These are phyloP conservation scores for Girardinus metallicus DNA, from an alignment of 2,797 vertebrate genomes.

Conservation along the genomic window DNA sequence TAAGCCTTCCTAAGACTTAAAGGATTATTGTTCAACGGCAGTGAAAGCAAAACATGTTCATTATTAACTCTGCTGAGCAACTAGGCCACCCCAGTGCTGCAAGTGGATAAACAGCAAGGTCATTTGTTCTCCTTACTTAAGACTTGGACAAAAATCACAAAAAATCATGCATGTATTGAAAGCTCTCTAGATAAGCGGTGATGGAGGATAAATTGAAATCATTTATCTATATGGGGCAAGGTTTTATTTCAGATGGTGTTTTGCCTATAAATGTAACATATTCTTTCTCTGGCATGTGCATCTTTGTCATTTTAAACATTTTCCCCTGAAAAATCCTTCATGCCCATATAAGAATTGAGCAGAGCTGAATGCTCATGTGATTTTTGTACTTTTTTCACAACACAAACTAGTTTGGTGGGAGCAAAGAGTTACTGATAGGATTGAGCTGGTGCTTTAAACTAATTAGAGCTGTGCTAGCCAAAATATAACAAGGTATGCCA, in stretches of 20 bases:
- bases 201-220: not conserved
- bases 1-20: slow-evolving; percentile 34
- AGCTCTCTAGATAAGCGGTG: not conserved
- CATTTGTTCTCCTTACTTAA: slow-evolving; percentile 31
- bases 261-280: too few species aligned
- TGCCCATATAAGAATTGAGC: slow-evolving; percentile 41
- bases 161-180: not conserved
- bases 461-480: slow-evolving; percentile 61
- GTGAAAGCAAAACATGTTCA: slow-evolving; percentile 22
- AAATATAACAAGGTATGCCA: slow-evolving; percentile 73
- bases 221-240: not conserved
- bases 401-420: slow-evolving; percentile 61
- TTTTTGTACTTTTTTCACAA: slow-evolving; percentile 68
- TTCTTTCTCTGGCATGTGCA: slow-evolving; percentile 68
- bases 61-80: slow-evolving; percentile 35
- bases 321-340: slow-evolving; percentile 74
- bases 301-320: slow-evolving; percentile 49
- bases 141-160: not conserved
- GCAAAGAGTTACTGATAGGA: slow-evolving; percentile 33
- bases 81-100: slow-evolving; percentile 35
- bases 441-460: slow-evolving; percentile 39
- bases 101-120: slow-evolving; percentile 22
- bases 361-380: slow-evolving; percentile 49
- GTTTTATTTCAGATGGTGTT: slow-evolving; percentile 3
- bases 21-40: slow-evolving; percentile 42